A percentile compares a stretch with the other conserved stretches of the same genome.
phyloP scores from a whole-genome alignment of 2,888 invertebrate species.

The Rhopalosiphum nymphaeae region DNA sequence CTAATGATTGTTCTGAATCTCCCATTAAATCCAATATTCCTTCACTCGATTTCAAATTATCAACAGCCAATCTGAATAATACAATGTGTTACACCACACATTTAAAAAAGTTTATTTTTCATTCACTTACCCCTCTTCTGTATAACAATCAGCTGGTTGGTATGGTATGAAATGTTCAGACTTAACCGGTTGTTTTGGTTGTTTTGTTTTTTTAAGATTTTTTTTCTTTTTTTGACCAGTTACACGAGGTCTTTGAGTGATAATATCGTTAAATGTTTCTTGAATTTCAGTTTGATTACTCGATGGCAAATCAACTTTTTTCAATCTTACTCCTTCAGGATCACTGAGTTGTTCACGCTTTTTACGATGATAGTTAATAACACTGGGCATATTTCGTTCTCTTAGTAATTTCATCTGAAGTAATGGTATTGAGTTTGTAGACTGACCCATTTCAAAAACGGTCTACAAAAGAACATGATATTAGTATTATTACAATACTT shows the following conservation, averaged over 20 bases:
- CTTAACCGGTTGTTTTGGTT: constrained; percentile 71
- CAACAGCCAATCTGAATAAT: constrained; percentile 50
- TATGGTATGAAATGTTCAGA: constrained; percentile 91
- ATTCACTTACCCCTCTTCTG: constrained; percentile 80
- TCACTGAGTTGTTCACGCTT: constrained; percentile 70
- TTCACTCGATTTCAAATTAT: constrained; percentile 65
- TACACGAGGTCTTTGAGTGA: constrained; percentile 66
- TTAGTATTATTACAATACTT: not conserved
- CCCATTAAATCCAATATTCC: constrained; percentile 81
- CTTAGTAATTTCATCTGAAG: constrained; percentile 91
- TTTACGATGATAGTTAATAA: constrained; percentile 72
- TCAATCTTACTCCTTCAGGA: constrained; percentile 66
- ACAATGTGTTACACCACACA: not conserved
- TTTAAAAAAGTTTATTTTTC: not conserved
- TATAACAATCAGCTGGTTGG: constrained; percentile 84
- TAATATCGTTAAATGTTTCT: constrained; percentile 67
- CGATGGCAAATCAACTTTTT: constrained; percentile 59
- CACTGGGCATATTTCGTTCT: constrained; percentile 77
- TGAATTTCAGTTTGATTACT: constrained; percentile 68
- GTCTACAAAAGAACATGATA: constrained; percentile 76
- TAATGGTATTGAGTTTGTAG: constrained; percentile 82
- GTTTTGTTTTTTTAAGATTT: constrained; percentile 53
- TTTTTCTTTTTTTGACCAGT: constrained; percentile 66
- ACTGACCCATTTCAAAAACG: constrained; percentile 91
- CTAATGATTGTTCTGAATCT: constrained; percentile 80